phyloP scores from a whole-genome alignment of 2,797 vertebrate species.

The Siniperca undulata region DNA sequence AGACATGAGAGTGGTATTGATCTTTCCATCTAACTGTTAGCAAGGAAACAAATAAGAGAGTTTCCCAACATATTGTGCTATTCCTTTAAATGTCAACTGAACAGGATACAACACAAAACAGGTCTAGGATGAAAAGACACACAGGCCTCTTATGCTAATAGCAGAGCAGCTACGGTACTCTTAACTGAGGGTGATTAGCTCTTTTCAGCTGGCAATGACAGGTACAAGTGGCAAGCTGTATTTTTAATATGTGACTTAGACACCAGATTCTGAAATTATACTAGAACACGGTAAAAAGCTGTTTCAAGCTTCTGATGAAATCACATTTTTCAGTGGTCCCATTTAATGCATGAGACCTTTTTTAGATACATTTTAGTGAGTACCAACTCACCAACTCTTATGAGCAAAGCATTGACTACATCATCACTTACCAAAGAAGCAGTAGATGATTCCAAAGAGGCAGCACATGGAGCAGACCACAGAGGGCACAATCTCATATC shows the following conservation, averaged over 20 bases:
- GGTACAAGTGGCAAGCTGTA: neutral
- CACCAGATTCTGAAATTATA: neutral
- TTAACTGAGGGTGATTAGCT: neutral
- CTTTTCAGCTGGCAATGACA: neutral
- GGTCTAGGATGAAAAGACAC: neutral
- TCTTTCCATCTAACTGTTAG: neutral
- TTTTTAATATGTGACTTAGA: neutral
- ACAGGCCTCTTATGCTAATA: neutral
- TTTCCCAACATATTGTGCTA: neutral
- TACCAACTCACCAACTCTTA: neutral
- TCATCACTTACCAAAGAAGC: slow-evolving; percentile 96
- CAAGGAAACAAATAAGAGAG: neutral
- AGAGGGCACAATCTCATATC: slow-evolving; percentile 96
- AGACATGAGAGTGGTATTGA: neutral
- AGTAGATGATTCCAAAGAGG: slow-evolving; percentile 99
- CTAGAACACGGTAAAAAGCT: too few species aligned
- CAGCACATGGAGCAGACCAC: slow-evolving; percentile 99
- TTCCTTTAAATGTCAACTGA: neutral
- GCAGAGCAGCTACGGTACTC: neutral
- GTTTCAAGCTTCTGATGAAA: slow-evolving; percentile 5
- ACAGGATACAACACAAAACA: neutral
- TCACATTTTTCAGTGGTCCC: neutral
- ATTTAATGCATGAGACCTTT: slow-evolving; percentile 2
- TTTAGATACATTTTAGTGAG: neutral
- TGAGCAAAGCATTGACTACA: neutral